Base-by-base conservation (phyloP, 2,888 invertebrate species). In the Andrena dorsata region DNA sequence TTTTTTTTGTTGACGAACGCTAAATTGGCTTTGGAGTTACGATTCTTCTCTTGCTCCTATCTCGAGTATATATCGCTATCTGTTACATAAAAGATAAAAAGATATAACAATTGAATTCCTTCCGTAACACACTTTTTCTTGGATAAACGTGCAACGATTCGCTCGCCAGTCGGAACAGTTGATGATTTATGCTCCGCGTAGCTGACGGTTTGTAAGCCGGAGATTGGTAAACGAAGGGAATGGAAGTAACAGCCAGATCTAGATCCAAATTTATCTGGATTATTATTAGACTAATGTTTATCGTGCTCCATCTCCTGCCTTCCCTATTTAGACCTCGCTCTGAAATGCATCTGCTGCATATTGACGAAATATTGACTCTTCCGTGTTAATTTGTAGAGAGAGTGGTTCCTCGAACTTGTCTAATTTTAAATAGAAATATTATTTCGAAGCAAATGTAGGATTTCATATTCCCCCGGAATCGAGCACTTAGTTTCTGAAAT, bases 211-310 rank as follows among this genome's bases (percentile, higher is more conserved):
- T 47, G 68, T 58, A 58, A 66, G 56, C 68, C 30, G 63, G 35
- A 56, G 23, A 60, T 65, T 30, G 64, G 69, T 81, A 81, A 81
- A 82, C 72, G 49, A 69, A 72, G 65, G 76, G 35, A 81, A 64
- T 68, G 30, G 26, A 69, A 70, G 23, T 61, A 69, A 70, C 60
- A 66, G 69, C 35, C 56, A 71, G 69, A 73, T 76, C 76, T 65
- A 30, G 60, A 20, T 41, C 77, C 77, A 65, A 73, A 82, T 83
- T 76, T 68, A 66, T 65, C 73, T 35, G 53, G 60, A 81, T 81
- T 83, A 83, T 83, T 82, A 82, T 74, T 82, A 82, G 82, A 81
- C 65, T 65, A 76, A 63, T 77, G 82, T 83, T 77, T 83, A 83
- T 80, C 76, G 66, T 51, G 26, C 51, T 61, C 32, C 65, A 35